Base-by-base conservation (phyloP, 2,888 invertebrate species). In the Tiliacea citrago region DNA sequence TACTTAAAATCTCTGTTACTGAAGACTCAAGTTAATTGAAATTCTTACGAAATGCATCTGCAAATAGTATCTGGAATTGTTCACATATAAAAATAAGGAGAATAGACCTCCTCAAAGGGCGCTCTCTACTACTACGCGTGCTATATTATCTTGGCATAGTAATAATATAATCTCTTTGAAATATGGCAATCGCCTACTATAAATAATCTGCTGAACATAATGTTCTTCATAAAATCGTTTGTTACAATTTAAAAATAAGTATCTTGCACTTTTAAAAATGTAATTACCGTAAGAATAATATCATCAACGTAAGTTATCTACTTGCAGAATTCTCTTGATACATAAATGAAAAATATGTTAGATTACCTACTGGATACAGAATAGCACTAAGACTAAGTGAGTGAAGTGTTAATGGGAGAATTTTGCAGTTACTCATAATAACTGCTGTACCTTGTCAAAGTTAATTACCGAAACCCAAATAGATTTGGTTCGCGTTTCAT, bases 401-500 rank as follows among this genome's bases (percentile, higher is more conserved):
- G 75, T 75, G 68, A 75, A 75, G 79, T 77, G 66, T 75, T 74
- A 39, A 51, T 70, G 63, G 72, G 93, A 91, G 92, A 93, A 93
- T 93, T 94, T 92, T 93, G 92, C 90, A 90, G 87, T 86, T 91
- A 90, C 90, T 90, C 88, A 82, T 90, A 88, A 82, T 92, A 91
- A 90, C 91, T 90, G 90, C 90, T 91, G 90, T 93, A 94, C 91
- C 93, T 94, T 92, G 92, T 93, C 94, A 90, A 93, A 92, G 91
- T 93, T 92, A 90, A 93, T 91, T 92, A 92, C 91, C 88, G 94
- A 93, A 79, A 92, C 91, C 91, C 86, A 87, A 91, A 93, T 93
- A 93, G 92, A 93, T 94, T 95, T 95, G 95, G 94, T 95, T 95
- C 92, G 94, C 94, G 95, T 95, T 96, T 95, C 95, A 96, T 96